Evolutionary conservation across 2,113 vertebrate genomes (phyloP), one percentile per base, ranked within the genome.

Genomic region (Nothoprocta pentlandii): DNA sequence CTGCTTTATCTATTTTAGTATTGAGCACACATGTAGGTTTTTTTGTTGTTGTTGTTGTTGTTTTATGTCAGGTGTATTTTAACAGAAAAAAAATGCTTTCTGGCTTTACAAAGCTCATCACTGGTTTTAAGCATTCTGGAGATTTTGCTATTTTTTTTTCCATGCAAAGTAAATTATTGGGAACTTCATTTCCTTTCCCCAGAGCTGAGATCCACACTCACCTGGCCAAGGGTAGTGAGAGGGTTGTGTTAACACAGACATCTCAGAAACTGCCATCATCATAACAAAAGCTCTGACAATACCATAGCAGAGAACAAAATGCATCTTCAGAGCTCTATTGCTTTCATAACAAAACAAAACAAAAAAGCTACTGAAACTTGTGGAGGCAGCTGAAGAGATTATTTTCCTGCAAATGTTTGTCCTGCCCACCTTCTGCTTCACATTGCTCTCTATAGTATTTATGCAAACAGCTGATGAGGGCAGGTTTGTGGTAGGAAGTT

Each of bases 391-490:
- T 96, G 92, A 89, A 17, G 22, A 66, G 66, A 86, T 92, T 84
- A 51, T 96, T 94, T 94, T 88, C 83, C 85, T 88, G 69, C 82
- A 93, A 94, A 85, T 75, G 83, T 90, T 81, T 95, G 73, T 25
- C 88, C 94, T 90, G 90, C 93, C 96, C 73, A 96, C 96, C 90
- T 95, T 96, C 93, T 94, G 94, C 76, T 95, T 89, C 90, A 64
- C 42, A 75, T 93, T 92, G 41, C 88, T 90, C 23, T 22, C 76
- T 92, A 67, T 74, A 0, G 0, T 78, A 63, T 54, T 71, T 42
- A 42, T 75, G 64, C 28, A 78, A 92, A 80, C 36, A 95, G 76
- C 80, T 88, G 88, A 95, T 64, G 69, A 70, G 36, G 41, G 59
- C 79, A 93, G n/a, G 44, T 26, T 91, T 82, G 9, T 74, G 51